Conservation (phyloP, 2,113 vertebrate genomes). For the Ictalurus furcatus region DNA sequence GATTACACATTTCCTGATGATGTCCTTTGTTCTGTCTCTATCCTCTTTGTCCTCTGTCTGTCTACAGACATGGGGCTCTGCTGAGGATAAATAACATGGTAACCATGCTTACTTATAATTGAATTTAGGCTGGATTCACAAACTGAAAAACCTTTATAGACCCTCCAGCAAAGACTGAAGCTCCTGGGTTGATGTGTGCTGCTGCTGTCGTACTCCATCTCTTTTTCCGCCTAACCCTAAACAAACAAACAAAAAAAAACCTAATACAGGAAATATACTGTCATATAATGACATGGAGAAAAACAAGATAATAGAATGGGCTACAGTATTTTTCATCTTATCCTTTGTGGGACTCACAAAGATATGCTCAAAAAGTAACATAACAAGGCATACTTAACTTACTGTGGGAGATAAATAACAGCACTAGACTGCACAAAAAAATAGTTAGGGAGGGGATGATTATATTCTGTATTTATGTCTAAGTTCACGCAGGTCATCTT, state of each 20-base stretch:
- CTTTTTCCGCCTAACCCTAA: not conserved
- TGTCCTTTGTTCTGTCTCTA: not conserved
- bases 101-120: conserved; percentile 43
- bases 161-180: conserved; percentile 12
- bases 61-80: not conserved
- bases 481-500: not conserved
- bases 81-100: conserved; percentile 38
- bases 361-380: conserved; percentile 3
- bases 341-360: not conserved
- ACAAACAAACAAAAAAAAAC: not conserved
- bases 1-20: not conserved
- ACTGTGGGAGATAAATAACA: not conserved
- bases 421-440: not conserved
- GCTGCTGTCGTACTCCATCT: not conserved
- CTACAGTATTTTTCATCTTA: not conserved
- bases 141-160: conserved; percentile 55
- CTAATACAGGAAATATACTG: conserved; percentile 12
- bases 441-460: not conserved
- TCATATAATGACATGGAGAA: not conserved
- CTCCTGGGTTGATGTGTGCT: conserved; percentile 10
- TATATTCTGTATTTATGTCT: not conserved
- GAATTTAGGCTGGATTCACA: conserved; percentile 43
- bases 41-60: not conserved
- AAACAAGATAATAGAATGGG: not conserved
- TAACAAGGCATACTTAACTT: not conserved